Base-by-base conservation (phyloP, 2,797 vertebrate genomes). In the Siniperca undulata region DNA sequence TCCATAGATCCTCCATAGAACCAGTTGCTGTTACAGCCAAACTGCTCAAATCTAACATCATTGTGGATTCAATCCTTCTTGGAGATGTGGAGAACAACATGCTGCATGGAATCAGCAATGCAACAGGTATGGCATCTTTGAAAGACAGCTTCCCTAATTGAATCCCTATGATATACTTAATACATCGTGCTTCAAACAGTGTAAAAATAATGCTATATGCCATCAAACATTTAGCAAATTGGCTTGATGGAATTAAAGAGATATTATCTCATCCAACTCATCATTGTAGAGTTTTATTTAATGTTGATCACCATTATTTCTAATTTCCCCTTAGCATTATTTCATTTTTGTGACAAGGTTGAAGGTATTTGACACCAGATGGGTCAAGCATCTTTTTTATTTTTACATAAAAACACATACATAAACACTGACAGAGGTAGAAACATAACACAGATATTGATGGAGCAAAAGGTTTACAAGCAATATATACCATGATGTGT, bases 101-200 rank as follows among this genome's bases (percentile, higher is more conserved):
- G 42, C 78, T 95, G 46, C 90, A 92, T 71, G 94, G 93, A 55
- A 94, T 95, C 83, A 94, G 93, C 86, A 92, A 91, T 77, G 93
- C 88, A 65, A 93, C 94, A 86, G 94, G 94, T 94, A 59, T 12
- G 40, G 14, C 22, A 38, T 48, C 27, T 53, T 36, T 80, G 16
- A 68, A 55, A 44, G 22, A 5, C 0, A 0, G 2, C 20, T 22
- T 24, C 10, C 5, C 30, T 56, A 14, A 40, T 19, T 11, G 6
- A 16, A 48, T 69, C 0, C 34, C 19, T 44, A 8, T 61, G n/a
- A 64, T 22, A 12, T 27, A 38, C 22, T 40, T 17, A 5, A 5
- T 48, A 19, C 48, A 66, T 65, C 7, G 2, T 7, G n/a, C 60
- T 20, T 40, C 22, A 42, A n/a, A 36, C 16, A 9, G 6, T 64